Conservation (phyloP, 2,888 invertebrate species). For the Vanessa cardui region DNA sequence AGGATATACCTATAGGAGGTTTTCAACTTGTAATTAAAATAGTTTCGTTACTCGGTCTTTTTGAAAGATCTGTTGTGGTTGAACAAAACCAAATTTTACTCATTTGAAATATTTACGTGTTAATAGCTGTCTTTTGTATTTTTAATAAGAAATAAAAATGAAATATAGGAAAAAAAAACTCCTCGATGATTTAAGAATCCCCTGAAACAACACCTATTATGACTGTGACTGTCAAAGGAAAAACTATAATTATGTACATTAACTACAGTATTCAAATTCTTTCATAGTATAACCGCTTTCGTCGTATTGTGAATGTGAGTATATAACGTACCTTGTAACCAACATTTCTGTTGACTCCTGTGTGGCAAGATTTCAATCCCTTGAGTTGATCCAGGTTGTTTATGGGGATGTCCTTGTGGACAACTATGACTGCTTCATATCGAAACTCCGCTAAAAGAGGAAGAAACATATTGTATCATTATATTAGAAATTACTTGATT, state of each 20-base stretch:
- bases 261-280: no score
- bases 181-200: no score
- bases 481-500: background rate
- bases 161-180: no score
- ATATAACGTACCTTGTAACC: conserved; percentile 87
- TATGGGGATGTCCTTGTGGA: conserved; percentile 89
- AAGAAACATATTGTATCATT: background rate
- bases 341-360: conserved; percentile 93
- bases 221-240: background rate
- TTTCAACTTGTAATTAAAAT: conserved; percentile 36
- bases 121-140: background rate
- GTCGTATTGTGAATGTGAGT: background rate
- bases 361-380: conserved; percentile 92
- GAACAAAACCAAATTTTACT: conserved; percentile 18
- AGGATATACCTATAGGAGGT: conserved; percentile 19
- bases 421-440: conserved; percentile 91
- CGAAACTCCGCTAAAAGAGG: conserved; percentile 86
- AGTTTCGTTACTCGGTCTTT: conserved; percentile 28
- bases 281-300: no score
- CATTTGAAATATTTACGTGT: conserved; percentile 19
- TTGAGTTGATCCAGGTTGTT: conserved; percentile 86
- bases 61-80: conserved; percentile 11
- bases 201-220: no score
- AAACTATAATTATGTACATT: no score
- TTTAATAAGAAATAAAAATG: background rate